Conservation (phyloP, 1,140 invertebrate genomes). For the Epicauta chinensis region DNA sequence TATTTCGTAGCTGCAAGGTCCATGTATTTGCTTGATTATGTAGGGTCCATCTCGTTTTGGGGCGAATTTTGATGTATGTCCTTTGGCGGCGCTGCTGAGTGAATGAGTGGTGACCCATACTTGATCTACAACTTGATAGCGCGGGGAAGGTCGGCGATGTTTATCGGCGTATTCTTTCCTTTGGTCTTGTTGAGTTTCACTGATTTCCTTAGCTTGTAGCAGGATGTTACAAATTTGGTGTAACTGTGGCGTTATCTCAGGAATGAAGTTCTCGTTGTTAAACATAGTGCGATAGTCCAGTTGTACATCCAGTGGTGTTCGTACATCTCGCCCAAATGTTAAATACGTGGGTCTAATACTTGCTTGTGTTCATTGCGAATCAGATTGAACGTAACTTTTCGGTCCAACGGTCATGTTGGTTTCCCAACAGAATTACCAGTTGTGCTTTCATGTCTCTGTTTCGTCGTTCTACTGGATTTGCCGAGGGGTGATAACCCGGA, state of each 20-base stretch:
- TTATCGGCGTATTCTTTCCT: too few relatives aligned
- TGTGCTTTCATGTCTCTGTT: constrained; percentile 42
- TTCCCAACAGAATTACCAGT: constrained; percentile 36
- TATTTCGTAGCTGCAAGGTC: not conserved
- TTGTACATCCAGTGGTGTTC: constrained; percentile 22
- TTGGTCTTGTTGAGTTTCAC: constrained; percentile 27
- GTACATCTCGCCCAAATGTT: constrained; percentile 39
- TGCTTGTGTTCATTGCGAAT: constrained; percentile 32
- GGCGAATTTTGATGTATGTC: constrained; percentile 36
- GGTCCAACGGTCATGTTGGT: too few relatives aligned
- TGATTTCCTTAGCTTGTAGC: constrained; percentile 17
- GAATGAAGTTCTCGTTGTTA: constrained; percentile 9
- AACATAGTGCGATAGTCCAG: constrained; percentile 21
- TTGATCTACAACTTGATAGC: constrained; percentile 25
- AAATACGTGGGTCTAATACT: constrained; percentile 41
- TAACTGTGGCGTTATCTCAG: constrained; percentile 15
- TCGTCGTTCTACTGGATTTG: too few relatives aligned
- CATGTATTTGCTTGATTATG: not conserved
- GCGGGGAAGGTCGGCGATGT: constrained; percentile 12
- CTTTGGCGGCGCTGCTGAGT: constrained; percentile 26
- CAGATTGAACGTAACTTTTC: constrained; percentile 30
- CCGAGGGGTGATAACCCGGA: too few relatives aligned
- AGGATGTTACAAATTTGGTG: constrained; percentile 3
- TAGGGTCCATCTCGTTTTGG: constrained; percentile 29
- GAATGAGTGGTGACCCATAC: constrained; percentile 34